phyloP scores from a whole-genome alignment of 2,797 vertebrate genomes.

The Periophthalmus magnuspinnatus region DNA sequence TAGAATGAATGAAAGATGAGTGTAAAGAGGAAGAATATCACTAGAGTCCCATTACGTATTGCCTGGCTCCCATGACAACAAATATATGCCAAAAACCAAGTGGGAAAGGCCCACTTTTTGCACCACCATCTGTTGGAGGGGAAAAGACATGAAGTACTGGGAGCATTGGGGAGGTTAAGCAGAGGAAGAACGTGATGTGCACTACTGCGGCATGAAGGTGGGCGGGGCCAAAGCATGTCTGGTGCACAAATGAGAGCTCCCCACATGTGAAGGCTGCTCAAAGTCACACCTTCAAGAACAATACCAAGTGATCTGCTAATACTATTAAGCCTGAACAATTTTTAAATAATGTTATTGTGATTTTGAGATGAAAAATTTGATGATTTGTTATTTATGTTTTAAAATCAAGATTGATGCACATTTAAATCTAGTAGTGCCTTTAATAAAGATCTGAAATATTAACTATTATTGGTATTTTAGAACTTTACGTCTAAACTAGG shows the following conservation, averaged over 20 bases:
- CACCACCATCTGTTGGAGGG: slow-evolving; percentile 54
- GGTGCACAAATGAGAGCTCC: slow-evolving; percentile 41
- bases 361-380: not conserved
- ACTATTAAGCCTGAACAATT: not conserved
- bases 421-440: no score
- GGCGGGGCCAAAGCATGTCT: slow-evolving; percentile 61
- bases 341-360: not conserved
- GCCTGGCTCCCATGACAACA: slow-evolving; percentile 21
- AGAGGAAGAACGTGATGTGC: slow-evolving; percentile 49
- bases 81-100: slow-evolving; percentile 40
- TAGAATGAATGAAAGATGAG: slow-evolving; percentile 35
- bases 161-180: slow-evolving; percentile 26
- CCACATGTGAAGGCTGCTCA: slow-evolving; percentile 2
- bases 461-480: no score
- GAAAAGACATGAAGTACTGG: slow-evolving; percentile 7
- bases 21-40: slow-evolving; percentile 17
- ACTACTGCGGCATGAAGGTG: slow-evolving; percentile 65
- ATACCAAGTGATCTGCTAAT: not conserved
- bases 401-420: no score
- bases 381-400: no score
- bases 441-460: no score
- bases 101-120: slow-evolving; percentile 50
- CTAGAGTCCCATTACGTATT: slow-evolving; percentile 18
- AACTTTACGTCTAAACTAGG: no score
- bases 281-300: slow-evolving; percentile 14